Evolutionary conservation across 2,113 vertebrate genomes (phyloP).

Genomic region (Zapornia atra): DNA sequence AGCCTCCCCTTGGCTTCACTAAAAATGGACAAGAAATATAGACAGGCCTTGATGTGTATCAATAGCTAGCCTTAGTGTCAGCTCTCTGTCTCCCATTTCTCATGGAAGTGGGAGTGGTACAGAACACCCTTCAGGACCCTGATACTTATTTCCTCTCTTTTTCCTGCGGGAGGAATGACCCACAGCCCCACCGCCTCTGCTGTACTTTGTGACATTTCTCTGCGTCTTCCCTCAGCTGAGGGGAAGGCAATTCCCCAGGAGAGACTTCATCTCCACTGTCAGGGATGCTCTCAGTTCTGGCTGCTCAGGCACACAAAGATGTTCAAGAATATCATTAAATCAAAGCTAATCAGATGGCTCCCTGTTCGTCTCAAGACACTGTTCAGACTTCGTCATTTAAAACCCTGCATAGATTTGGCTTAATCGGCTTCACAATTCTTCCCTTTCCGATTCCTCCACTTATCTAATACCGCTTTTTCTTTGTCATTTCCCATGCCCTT

Average conservation of each 20-base stretch:
- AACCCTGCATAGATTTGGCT: conserved; percentile 26
- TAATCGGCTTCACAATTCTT: conserved; percentile 18
- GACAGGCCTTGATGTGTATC: not conserved
- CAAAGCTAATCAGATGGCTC: conserved; percentile 43
- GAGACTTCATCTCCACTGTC: not conserved
- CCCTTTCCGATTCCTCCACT: not conserved
- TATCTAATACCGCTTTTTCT: not conserved
- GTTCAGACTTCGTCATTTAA: conserved; percentile 29
- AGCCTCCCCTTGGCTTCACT: not conserved
- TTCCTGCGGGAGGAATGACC: not conserved
- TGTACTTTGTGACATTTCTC: not conserved
- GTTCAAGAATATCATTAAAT: conserved; percentile 44
- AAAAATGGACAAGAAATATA: not conserved
- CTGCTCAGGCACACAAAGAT: not conserved
- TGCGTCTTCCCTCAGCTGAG: not conserved
- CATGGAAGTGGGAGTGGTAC: not conserved
- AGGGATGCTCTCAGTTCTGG: not conserved
- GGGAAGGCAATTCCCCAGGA: not conserved
- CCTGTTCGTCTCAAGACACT: conserved; percentile 16
- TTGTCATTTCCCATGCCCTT: conserved; percentile 51
- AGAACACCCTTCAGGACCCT: not conserved
- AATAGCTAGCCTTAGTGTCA: not conserved
- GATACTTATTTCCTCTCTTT: not conserved
- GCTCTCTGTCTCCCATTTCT: not conserved
- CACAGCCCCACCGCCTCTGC: not conserved